Evolutionary conservation across 2,113 vertebrate species (phyloP).

Genomic region (Anarrhichthys ocellatus): DNA sequence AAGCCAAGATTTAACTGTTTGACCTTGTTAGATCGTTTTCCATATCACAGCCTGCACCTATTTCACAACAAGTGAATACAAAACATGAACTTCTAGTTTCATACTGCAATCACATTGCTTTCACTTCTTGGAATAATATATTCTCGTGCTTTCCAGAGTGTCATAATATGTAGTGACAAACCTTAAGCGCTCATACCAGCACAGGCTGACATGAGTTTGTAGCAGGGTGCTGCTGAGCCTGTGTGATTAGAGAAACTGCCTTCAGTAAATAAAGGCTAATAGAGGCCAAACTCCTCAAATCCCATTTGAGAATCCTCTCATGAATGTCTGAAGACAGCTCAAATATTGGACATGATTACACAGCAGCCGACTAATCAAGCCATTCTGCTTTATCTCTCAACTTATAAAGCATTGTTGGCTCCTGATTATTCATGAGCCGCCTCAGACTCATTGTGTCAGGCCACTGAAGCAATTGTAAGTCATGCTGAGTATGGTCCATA

Average conservation of each 20-base stretch:
- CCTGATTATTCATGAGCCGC: slow-evolving; percentile 58
- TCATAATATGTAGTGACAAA: background rate
- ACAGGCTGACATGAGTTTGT: background rate
- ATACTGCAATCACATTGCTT: slow-evolving; percentile 15
- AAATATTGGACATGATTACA: slow-evolving; percentile 48
- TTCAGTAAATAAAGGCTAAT: slow-evolving; percentile 45
- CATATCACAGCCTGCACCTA: background rate
- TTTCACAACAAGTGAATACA: background rate
- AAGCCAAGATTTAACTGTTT: background rate
- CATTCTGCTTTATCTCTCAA: slow-evolving; percentile 39
- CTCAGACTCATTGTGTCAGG: slow-evolving; percentile 42
- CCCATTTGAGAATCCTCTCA: slow-evolving; percentile 29
- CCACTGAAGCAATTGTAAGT: slow-evolving; percentile 54
- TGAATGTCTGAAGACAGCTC: background rate
- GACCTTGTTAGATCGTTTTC: background rate
- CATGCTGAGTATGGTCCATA: slow-evolving; percentile 50
- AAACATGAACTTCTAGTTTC: background rate
- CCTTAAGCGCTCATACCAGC: background rate
- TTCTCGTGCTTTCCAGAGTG: background rate
- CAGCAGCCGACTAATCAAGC: slow-evolving; percentile 38
- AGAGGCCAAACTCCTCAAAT: slow-evolving; percentile 21
- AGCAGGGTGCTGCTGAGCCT: background rate
- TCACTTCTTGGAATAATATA: slow-evolving; percentile 29
- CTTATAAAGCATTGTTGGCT: slow-evolving; percentile 41
- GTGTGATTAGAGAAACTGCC: background rate